phyloP scores from a whole-genome alignment of 2,113 vertebrate species.

The Isichthys henryi region DNA sequence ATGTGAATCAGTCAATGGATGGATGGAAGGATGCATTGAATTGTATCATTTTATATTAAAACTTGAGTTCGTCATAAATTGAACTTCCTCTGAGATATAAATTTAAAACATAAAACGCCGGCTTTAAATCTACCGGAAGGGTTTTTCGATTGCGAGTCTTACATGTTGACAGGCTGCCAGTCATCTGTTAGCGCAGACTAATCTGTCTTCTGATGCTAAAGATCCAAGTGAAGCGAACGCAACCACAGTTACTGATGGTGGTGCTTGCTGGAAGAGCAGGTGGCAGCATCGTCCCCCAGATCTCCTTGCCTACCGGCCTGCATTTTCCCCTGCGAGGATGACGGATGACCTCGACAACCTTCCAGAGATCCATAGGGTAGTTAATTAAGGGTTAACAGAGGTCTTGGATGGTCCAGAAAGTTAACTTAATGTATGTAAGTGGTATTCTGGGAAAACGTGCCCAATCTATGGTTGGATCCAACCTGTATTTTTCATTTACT shows the following conservation, averaged over 20 bases:
- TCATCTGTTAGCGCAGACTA: not conserved
- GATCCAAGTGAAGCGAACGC: not conserved
- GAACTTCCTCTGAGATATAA: not conserved
- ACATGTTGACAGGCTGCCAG: not conserved
- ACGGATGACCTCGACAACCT: not conserved
- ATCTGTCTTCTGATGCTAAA: not conserved
- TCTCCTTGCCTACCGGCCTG: not conserved
- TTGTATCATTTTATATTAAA: not conserved
- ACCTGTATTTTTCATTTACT: not conserved
- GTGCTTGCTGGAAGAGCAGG: not conserved
- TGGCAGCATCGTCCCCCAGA: not conserved
- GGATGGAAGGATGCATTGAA: not conserved
- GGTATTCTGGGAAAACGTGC: not conserved
- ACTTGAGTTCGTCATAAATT: not conserved
- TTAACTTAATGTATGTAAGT: not conserved
- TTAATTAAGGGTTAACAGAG: not conserved
- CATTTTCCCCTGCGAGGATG: not conserved
- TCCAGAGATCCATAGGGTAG: not conserved
- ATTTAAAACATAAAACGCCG: not conserved
- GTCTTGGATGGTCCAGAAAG: not conserved
- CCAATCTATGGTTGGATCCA: not conserved
- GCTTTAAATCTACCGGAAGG: not conserved
- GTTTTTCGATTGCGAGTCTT: not conserved
- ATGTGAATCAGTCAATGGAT: not conserved
- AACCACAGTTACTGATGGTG: not conserved